phyloP scores from a whole-genome alignment of 2,888 invertebrate species.

The Platycheirus albimanus region DNA sequence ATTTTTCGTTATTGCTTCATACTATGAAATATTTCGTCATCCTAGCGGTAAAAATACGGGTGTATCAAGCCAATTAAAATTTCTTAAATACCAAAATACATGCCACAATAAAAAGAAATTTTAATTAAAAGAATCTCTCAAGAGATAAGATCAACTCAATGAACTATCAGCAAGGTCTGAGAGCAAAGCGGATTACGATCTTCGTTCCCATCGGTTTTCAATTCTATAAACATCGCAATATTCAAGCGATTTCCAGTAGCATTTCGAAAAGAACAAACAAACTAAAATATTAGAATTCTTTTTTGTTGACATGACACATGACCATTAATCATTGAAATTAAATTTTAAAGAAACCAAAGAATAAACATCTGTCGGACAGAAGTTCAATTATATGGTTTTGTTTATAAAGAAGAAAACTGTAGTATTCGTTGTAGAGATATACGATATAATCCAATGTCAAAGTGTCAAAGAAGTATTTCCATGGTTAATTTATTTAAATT shows the following conservation, averaged over 20 bases:
- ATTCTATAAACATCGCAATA: neutral
- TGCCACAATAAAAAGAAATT: neutral
- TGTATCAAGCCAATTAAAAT: neutral
- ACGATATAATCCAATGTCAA: neutral
- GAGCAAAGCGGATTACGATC: conserved; percentile 1
- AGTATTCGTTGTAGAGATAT: neutral
- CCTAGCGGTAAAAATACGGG: neutral
- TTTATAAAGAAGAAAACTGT: conserved; percentile 11
- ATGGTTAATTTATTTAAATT: neutral
- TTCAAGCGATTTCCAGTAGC: neutral
- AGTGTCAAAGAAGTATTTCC: neutral
- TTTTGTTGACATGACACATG: conserved; percentile 11
- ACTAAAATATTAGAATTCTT: neutral
- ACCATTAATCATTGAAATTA: conserved; percentile 6
- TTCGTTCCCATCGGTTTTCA: neutral
- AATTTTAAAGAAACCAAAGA: neutral
- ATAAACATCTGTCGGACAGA: conserved; percentile 16
- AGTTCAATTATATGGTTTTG: neutral
- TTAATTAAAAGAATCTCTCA: conserved; percentile 16
- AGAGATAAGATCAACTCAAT: conserved; percentile 10
- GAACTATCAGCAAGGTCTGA: conserved; percentile 8
- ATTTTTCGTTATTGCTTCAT: too few relatives aligned
- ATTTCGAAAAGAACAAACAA: neutral
- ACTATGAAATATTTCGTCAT: neutral
- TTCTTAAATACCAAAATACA: neutral